Evolutionary conservation across 2,113 vertebrate species (phyloP), one percentile per base, ranked within the genome.

Genomic region (Conger conger): DNA sequence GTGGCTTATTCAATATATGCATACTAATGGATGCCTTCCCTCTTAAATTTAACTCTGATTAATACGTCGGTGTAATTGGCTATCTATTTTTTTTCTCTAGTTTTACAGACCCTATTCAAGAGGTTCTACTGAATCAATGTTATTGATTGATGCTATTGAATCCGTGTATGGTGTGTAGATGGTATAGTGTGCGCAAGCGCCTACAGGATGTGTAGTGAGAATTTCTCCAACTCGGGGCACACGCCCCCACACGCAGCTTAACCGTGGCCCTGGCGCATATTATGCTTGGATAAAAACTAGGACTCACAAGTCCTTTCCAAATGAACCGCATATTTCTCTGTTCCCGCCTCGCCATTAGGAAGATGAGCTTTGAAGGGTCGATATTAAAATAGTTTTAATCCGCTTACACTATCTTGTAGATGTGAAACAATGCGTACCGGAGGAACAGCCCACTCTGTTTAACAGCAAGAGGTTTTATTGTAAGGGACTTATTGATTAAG

Each of bases 341-440:
- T 23, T 3, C 23, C 50, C 35, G 9, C 38, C 53, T 60, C 53
- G 8, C 50, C 80, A 37, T 45, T 88, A 84, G 88, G 86, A 89
- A 87, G 90, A 88, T 85, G 87, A 93, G 89, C 91, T 87, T 83
- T 86, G 88, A 54, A 86, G 60, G 40, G 86, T 38, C 87, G 95
- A 88, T 96, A 96, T 96, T 96, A 95, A 96, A 95, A 93, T 96
- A 93, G 95, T 93, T 76, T 60, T 94, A 97, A 97, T 97, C 96
- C 96, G 95, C 96, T 97, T 97, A 73, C n/a, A 33, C 27, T 33
- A 0, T 73, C n/a, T 11, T 8, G n/a, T 30, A n/a, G n/a, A 73
- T 73, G 9, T 33, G n/a, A 73, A 33, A 73, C 68, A 73, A 33
- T 73, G 68, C 11, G 68, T 11, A 15, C 20, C 2, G 68, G 27